Conservation (phyloP, 2,113 vertebrate species). For the Varanus salvator region DNA sequence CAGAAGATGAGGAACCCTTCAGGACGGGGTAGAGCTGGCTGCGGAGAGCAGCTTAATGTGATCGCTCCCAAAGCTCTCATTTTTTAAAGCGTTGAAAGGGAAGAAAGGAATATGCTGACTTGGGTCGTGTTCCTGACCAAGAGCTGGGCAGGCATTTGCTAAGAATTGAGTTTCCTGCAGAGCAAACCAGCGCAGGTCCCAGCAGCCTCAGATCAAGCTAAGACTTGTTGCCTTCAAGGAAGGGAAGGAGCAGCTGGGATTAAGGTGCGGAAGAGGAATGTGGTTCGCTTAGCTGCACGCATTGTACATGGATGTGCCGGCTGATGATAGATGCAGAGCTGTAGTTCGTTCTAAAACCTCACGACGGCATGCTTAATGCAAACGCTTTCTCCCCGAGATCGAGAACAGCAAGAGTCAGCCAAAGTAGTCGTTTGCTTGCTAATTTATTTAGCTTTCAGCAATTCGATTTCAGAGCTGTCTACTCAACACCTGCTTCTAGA, state of each 20-base stretch:
- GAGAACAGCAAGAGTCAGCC: not conserved
- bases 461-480: not conserved
- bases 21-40: not conserved
- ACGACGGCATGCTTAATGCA: not conserved
- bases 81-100: not conserved
- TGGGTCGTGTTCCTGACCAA: not conserved
- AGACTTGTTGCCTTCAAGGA: not conserved
- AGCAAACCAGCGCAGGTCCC: not conserved
- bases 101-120: not conserved
- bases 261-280: conserved; percentile 12
- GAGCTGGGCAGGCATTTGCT: too few relatives aligned
- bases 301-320: not conserved
- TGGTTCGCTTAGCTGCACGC: conserved; percentile 7
- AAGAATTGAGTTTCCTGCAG: not conserved
- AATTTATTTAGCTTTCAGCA: conserved; percentile 2
- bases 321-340: conserved; percentile 1
- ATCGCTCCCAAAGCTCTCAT: not conserved
- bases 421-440: conserved; percentile 14
- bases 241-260: conserved; percentile 26
- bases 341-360: conserved; percentile 14
- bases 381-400: not conserved
- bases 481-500: not conserved
- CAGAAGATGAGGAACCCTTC: not conserved
- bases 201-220: conserved; percentile 9
- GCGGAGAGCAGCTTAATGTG: not conserved